Conservation (phyloP, 2,113 vertebrate species). For the Cebus imitator region DNA sequence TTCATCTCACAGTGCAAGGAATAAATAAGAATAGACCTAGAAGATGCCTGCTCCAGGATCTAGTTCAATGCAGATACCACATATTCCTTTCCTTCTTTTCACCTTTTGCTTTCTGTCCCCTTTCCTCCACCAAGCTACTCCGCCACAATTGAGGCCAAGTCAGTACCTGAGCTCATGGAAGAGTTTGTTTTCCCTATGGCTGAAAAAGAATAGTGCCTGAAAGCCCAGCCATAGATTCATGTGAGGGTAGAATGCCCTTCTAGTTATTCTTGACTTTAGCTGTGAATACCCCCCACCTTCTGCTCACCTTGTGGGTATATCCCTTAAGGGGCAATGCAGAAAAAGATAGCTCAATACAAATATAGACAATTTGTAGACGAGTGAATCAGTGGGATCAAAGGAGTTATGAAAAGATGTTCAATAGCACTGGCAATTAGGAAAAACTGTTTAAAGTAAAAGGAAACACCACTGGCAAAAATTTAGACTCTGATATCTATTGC, state of each 20-base stretch:
- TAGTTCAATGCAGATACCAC: background rate
- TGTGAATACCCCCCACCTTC: background rate
- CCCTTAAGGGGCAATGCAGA: background rate
- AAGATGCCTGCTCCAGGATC: background rate
- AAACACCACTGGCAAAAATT: background rate
- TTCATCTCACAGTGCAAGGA: background rate
- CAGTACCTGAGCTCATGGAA: background rate
- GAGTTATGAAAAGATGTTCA: background rate
- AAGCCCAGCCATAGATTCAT: no score
- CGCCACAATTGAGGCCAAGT: background rate
- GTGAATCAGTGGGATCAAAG: background rate
- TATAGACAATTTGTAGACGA: background rate
- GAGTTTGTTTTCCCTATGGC: background rate
- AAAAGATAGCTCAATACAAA: background rate
- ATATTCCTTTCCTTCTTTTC: background rate
- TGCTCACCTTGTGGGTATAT: background rate
- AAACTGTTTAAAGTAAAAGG: background rate
- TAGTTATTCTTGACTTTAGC: background rate
- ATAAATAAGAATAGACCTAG: background rate
- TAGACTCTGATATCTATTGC: background rate
- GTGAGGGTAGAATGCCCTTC: background rate
- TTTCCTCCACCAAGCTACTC: background rate
- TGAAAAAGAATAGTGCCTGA: background rate
- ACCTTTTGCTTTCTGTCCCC: background rate
- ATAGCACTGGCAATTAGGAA: background rate